Conservation (phyloP, 2,888 invertebrate genomes). For the Drosophila trichaetosa region DNA sequence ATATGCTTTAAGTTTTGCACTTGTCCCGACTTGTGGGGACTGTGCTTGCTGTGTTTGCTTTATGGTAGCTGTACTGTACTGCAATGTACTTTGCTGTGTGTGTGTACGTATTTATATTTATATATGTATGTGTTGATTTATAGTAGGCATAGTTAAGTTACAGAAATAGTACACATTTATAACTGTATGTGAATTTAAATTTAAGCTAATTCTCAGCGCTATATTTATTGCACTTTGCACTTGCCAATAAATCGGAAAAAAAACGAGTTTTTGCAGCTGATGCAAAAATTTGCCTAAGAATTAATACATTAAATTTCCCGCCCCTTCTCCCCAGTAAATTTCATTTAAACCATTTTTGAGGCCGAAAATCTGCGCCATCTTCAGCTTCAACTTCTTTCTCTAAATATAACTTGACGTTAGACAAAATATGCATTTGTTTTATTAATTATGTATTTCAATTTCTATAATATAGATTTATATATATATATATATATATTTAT, state of each 20-base stretch:
- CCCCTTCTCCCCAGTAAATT: conserved; percentile 46
- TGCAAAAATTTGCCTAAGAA: conserved; percentile 63
- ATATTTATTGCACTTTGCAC: conserved; percentile 18
- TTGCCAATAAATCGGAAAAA: conserved; percentile 54
- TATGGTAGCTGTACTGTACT: conserved; percentile 22
- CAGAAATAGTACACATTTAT: conserved; percentile 67
- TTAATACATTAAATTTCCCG: conserved; percentile 25
- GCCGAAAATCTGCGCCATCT: conserved; percentile 48
- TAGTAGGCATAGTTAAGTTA: conserved; percentile 60
- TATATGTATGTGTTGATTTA: conserved; percentile 43
- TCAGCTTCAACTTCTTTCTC: conserved; percentile 50
- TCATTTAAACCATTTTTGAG: conserved; percentile 45
- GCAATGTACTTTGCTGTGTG: conserved; percentile 16
- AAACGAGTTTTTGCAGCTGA: conserved; percentile 33
- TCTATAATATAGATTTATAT: conserved; percentile 48
- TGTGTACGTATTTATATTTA: conserved; percentile 27
- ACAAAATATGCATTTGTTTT: conserved; percentile 69
- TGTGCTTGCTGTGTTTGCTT: conserved; percentile 39
- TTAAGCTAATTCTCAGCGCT: conserved; percentile 62
- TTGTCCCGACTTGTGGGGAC: conserved; percentile 33
- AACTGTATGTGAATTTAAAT: conserved; percentile 58
- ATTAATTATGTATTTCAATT: conserved; percentile 34
- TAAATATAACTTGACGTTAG: conserved; percentile 76
- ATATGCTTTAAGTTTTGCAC: conserved; percentile 47
- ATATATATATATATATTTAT: conserved; percentile 33